Percentiles rank a stretch among this genome's conserved stretches.
Conservation (phyloP, 2,113 vertebrate species). For the Emydura subglobosa region DNA sequence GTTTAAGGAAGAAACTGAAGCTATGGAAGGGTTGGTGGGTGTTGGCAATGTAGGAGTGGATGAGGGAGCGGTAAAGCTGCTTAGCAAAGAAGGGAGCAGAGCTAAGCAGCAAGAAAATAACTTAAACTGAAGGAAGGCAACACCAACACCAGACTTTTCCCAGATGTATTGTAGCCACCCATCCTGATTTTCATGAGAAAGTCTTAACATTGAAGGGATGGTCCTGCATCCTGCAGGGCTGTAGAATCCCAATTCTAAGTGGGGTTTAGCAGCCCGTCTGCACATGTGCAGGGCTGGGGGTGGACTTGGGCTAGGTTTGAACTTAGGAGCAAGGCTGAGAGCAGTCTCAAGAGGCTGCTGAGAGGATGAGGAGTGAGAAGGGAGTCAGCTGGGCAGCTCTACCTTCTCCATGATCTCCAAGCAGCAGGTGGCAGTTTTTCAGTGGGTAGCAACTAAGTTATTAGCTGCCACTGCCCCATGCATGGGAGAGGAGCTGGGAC, state of each 20-base stretch:
- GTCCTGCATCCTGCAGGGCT: background rate
- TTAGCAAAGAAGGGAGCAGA: background rate
- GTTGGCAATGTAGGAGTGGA: background rate
- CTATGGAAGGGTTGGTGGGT: background rate
- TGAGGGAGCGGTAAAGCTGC: background rate
- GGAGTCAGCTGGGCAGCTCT: no score
- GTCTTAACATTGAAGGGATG: background rate
- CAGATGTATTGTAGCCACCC: background rate
- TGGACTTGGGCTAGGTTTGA: background rate
- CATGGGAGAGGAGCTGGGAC: background rate
- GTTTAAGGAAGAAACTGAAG: background rate
- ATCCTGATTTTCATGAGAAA: background rate
- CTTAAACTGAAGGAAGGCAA: background rate
- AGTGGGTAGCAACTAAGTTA: background rate
- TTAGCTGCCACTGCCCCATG: background rate
- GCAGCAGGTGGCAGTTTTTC: background rate
- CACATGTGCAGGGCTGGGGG: accelerated
- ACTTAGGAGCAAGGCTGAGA: background rate
- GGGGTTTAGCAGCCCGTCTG: background rate
- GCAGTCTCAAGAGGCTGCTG: background rate
- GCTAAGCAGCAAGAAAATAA: background rate
- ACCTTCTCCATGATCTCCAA: background rate
- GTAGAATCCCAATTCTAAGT: background rate
- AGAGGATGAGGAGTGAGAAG: background rate
- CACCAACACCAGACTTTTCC: background rate